Base-by-base conservation (phyloP, 2,113 vertebrate species). In the Pyrgilauda ruficollis region DNA sequence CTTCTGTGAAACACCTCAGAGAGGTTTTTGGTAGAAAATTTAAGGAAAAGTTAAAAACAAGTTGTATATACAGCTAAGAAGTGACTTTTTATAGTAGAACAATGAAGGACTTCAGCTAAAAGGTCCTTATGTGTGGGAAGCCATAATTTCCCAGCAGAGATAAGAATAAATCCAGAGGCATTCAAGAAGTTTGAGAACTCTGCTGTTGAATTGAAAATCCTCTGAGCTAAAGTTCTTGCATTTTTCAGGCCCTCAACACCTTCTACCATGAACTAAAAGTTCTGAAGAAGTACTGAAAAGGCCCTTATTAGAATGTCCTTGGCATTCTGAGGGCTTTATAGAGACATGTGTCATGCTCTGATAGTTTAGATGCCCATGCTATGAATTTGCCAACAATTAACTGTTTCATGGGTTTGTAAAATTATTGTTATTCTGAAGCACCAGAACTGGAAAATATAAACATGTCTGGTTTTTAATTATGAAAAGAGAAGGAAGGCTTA, bases 331-430 rank as follows among this genome's bases (percentile, higher is more conserved):
- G 30, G 44, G 35, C 33, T 89, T 89, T 91, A 26, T 53, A 37
- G 67, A 72, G 13, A 66, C 1, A 5, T 2, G 30, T 31, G 82
- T 91, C 50, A 13, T 17, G 19, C 30, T 66, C 11, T 10, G 35
- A 33, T 91, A 23, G 85, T 80, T 92, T 67, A 75, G 64, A 50
- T 81, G 33, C 15, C 27, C 4, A 24, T 85, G 50, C 43, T 88
- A 66, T 86, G 74, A 94, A 91, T 94, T 95, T 94, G 78, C 84
- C 64, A 93, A 33, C 52, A 70, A 90, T 96, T 91, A 88, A 84
- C 59, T 67, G 82, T 93, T 96, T 90, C 39, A n/a, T 70, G 62
- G 18, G 2, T 46, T 55, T 61, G 21, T 15, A 2, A 7, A 37
- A 37, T 58, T 53, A 20, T 21, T 93, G 39, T 77, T 97, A 26